Evolutionary conservation across 2,888 invertebrate species (phyloP).

Genomic region (Cryptophagus acutangulus): DNA sequence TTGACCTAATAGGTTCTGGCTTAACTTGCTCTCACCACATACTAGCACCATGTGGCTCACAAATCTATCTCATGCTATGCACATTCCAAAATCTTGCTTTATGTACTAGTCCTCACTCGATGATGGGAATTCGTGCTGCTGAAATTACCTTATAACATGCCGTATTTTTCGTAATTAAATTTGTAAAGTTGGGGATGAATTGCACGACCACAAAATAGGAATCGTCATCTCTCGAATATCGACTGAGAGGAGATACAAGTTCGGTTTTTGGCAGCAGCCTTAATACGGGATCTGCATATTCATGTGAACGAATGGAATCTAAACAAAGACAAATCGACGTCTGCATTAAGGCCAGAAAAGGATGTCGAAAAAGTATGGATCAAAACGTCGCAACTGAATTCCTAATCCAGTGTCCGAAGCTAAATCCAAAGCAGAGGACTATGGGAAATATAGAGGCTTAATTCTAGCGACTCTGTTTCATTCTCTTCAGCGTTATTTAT

Average conservation of each 20-base stretch:
- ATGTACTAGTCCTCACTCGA: too few relatives aligned
- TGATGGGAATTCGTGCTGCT: too few relatives aligned
- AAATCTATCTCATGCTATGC: too few relatives aligned
- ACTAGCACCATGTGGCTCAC: too few relatives aligned
- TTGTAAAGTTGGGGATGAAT: too few relatives aligned
- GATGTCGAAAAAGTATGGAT: slow-evolving; percentile 38
- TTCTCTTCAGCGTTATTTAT: slow-evolving; percentile 35
- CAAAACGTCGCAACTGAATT: slow-evolving; percentile 44
- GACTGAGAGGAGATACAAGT: slow-evolving; percentile 35
- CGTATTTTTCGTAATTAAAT: too few relatives aligned
- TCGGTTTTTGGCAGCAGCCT: slow-evolving; percentile 47
- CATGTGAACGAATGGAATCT: slow-evolving; percentile 39
- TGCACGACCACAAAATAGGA: slow-evolving; percentile 5
- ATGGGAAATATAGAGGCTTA: slow-evolving; percentile 42
- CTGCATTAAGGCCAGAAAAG: slow-evolving; percentile 28
- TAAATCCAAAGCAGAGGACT: slow-evolving; percentile 39
- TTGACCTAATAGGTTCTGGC: slow-evolving; percentile 41
- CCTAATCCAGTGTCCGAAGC: slow-evolving; percentile 45
- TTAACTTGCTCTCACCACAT: slow-evolving; percentile 3
- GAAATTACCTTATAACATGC: too few relatives aligned
- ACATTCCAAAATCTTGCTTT: too few relatives aligned
- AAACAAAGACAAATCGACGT: slow-evolving; percentile 19
- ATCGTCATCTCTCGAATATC: slow-evolving; percentile 3
- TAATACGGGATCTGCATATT: slow-evolving; percentile 48
- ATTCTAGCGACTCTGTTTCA: slow-evolving; percentile 36